Evolutionary conservation across 1,140 invertebrate species (phyloP), one percentile per base, ranked within the genome.

Genomic region (Drosophila ambigua): DNA sequence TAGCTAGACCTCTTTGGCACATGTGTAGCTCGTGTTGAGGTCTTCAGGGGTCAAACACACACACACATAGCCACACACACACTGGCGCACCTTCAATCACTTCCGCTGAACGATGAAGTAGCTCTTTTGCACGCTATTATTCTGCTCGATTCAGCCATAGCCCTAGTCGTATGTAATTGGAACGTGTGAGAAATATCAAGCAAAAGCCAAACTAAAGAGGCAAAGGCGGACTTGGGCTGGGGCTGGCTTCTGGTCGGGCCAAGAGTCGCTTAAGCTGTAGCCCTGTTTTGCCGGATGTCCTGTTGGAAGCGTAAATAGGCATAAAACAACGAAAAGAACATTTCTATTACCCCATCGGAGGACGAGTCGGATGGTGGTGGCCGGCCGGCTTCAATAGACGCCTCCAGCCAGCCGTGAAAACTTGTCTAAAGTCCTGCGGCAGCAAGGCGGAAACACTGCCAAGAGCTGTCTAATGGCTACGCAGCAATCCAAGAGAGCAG

Each of bases 61-160:
- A 50, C 52, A 57, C 50, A 52, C 53, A 85, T 16, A 16, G 16
- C 16, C 23, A 60, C 72, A 64, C 78, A 64, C 78, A 88, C 45
- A 73, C 67, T 60, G 72, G 67, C 76, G 79, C 83, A 87, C 88
- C 88, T 90, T 90, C 88, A 90, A 90, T 90, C 88, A 90, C 88
- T 90, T 90, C 88, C 89, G 88, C 77, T 77, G 81, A 87, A 90
- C 83, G 88, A 77, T 90, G 81, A 90, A 90, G 88, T 90, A 90
- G 88, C 88, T 80, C 81, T 80, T 90, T 90, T 83, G 89, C 88
- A 90, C 88, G 89, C 88, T 89, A 90, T 90, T 90, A 90, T 90
- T 90, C 79, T 90, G 77, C 62, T 65, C 31, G 44, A 78, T 78
- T 31, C 52, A 48, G 60, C 46, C 49, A 44, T 50, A 16, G 45